phyloP scores from a whole-genome alignment of 2,113 vertebrate species.

The Sula dactylatra region DNA sequence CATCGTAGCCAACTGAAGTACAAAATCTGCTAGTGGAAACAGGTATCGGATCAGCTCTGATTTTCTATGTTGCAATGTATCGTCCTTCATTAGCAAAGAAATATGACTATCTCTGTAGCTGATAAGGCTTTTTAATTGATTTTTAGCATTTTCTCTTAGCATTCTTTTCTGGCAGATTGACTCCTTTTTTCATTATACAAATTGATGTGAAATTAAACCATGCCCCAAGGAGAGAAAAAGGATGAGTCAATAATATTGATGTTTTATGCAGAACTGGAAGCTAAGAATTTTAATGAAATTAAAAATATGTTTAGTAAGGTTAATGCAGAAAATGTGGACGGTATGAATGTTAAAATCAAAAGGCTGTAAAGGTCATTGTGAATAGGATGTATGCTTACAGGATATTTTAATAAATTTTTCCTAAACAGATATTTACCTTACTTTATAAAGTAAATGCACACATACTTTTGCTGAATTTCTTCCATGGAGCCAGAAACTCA shows the following conservation, averaged over 20 bases:
- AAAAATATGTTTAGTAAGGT: neutral
- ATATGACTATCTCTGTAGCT: neutral
- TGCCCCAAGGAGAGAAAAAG: neutral
- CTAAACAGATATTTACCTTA: neutral
- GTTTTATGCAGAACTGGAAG: conserved; percentile 21
- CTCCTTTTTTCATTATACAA: conserved; percentile 11
- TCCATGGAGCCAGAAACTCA: neutral
- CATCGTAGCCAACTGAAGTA: neutral
- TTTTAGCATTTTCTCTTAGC: neutral
- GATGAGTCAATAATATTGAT: conserved; percentile 50
- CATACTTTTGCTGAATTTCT: neutral
- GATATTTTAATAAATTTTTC: neutral
- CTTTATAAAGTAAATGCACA: neutral
- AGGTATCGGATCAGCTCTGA: neutral
- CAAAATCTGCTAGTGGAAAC: neutral
- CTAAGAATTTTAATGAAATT: conserved; percentile 17
- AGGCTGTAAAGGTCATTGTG: neutral
- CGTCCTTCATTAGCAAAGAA: neutral
- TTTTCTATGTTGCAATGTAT: neutral
- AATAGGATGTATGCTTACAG: neutral
- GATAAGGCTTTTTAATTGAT: neutral
- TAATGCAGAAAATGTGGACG: neutral
- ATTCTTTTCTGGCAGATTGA: conserved; percentile 12
- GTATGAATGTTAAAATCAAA: neutral
- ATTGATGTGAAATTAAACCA: conserved; percentile 43